A percentile compares a stretch with the other conserved stretches of the same genome.
These are phyloP conservation scores for Tetranychus piercei DNA, from an alignment of 2,888 invertebrate species.

Conservation along the genomic window DNA sequence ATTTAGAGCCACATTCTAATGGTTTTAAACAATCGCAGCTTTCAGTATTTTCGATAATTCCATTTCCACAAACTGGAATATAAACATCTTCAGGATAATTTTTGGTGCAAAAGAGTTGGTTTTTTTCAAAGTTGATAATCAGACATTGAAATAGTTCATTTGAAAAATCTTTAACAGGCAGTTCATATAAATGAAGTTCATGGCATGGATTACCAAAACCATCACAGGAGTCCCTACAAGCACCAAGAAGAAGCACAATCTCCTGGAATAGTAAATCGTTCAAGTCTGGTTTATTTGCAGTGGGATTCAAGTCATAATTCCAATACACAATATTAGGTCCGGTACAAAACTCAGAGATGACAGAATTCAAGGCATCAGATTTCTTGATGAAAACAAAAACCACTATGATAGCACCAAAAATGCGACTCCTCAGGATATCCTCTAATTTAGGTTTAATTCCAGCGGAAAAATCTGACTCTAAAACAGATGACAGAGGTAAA, in stretches of 20 bases:
- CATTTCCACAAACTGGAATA: background rate
- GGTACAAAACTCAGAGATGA: background rate
- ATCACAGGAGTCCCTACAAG: no score
- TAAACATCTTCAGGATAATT: background rate
- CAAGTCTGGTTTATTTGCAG: background rate
- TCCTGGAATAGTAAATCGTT: background rate
- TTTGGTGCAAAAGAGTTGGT: background rate
- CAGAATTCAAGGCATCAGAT: background rate
- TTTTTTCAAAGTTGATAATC: background rate
- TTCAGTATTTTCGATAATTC: background rate
- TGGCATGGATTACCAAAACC: no score
- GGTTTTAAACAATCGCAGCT: background rate
- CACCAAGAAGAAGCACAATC: no score
- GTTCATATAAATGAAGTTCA: no score
- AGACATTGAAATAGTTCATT: background rate
- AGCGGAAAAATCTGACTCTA: no score
- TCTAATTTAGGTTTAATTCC: background rate
- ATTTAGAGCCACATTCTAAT: background rate
- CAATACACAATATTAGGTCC: background rate
- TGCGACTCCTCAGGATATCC: background rate
- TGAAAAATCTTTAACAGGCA: background rate
- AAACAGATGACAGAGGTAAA: no score
- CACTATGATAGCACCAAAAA: background rate
- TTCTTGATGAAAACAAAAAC: background rate
- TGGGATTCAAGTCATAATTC: background rate